phyloP scores from a whole-genome alignment of 1,140 invertebrate species.

The Drosophila suzukii region DNA sequence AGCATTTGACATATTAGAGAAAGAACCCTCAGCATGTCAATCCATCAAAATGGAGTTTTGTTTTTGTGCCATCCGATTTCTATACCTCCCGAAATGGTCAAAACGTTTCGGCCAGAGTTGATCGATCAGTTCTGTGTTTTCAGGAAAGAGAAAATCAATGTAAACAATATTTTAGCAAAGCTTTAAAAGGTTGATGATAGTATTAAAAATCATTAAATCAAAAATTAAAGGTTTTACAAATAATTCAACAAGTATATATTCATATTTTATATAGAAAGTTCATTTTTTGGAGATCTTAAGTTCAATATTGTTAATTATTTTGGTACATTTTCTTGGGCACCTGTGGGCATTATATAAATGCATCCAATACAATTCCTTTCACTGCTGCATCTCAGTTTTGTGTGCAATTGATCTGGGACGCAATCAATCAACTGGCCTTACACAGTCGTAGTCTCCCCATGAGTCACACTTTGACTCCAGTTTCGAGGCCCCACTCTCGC shows the following conservation, averaged over 20 bases:
- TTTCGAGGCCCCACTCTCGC: not conserved
- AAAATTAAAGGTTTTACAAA: not conserved
- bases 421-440: slow-evolving; percentile 16
- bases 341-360: not conserved
- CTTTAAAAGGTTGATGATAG: not conserved
- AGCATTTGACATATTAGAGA: slow-evolving; percentile 19
- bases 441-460: not conserved
- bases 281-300: not conserved
- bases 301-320: too few relatives aligned
- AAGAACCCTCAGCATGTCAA: slow-evolving; percentile 7
- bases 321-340: not conserved
- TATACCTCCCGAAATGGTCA: not conserved
- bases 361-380: slow-evolving; percentile 2
- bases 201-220: too few relatives aligned
- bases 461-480: slow-evolving; percentile 8
- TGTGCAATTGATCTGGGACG: slow-evolving; percentile 7
- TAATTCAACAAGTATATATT: too few relatives aligned
- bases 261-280: too few relatives aligned
- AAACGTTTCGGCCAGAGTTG: slow-evolving; percentile 9
- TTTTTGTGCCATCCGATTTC: slow-evolving; percentile 7
- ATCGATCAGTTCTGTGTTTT: slow-evolving; percentile 17
- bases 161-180: too few relatives aligned
- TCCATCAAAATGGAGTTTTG: slow-evolving; percentile 29
- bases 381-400: not conserved
- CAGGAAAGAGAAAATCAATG: not conserved